Evolutionary conservation across 2,888 invertebrate species (phyloP).

Genomic region (Peribatodes rhomboidaria): DNA sequence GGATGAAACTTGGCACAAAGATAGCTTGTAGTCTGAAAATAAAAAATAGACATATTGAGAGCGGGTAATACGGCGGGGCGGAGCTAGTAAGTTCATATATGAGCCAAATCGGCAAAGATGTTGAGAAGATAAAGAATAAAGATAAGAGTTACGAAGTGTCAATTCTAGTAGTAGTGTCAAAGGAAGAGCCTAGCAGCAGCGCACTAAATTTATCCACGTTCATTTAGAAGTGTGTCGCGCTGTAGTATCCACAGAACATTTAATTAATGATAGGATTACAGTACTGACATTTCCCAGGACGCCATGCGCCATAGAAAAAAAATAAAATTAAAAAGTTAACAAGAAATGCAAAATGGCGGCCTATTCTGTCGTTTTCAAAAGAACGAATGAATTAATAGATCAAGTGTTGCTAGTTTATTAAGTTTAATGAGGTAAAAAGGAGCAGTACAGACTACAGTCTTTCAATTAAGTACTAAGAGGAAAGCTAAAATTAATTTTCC

Average conservation of each 20-base stretch:
- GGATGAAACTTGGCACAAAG: too few relatives aligned
- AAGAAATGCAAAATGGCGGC: conserved; percentile 28
- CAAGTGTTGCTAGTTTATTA: conserved; percentile 40
- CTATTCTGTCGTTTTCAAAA: conserved; percentile 21
- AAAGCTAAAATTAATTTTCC: background rate
- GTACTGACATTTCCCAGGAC: conserved; percentile 16
- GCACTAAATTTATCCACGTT: background rate
- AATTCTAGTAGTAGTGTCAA: too few relatives aligned
- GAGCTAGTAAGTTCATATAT: too few relatives aligned
- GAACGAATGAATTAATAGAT: conserved; percentile 37
- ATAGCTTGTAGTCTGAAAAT: too few relatives aligned
- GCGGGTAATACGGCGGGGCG: too few relatives aligned
- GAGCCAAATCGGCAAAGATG: too few relatives aligned
- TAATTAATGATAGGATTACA: conserved; percentile 31
- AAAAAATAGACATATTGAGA: too few relatives aligned
- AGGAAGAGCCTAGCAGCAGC: too few relatives aligned
- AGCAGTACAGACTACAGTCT: background rate
- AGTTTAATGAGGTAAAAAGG: conserved; percentile 41
- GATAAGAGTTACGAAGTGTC: too few relatives aligned
- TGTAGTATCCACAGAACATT: conserved; percentile 26
- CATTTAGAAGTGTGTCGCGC: background rate
- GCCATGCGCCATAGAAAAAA: conserved; percentile 7
- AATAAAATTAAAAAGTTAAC: conserved; percentile 23
- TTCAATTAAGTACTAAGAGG: conserved; percentile 2
- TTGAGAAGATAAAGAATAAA: too few relatives aligned